Percentiles rank a stretch among this genome's conserved stretches.
Conservation (phyloP, 2,797 vertebrate genomes). For the Pithecia hirsuta region DNA sequence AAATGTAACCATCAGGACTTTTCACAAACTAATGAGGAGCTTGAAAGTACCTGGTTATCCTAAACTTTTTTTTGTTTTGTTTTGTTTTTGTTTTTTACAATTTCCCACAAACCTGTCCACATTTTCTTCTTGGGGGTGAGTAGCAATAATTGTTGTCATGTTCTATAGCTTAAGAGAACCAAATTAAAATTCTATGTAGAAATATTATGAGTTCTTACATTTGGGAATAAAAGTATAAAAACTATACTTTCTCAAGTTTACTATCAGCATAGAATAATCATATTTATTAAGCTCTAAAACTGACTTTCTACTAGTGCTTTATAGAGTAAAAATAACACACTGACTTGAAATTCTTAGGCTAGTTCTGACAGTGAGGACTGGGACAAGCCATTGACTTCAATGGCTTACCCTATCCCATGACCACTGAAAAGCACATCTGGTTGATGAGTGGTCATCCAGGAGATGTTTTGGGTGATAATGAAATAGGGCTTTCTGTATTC, state of each 20-base stretch:
- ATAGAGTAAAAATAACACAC: neutral
- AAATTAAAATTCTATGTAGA: neutral
- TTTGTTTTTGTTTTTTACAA: neutral
- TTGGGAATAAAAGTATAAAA: neutral
- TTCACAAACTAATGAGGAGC: neutral
- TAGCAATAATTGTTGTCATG: neutral
- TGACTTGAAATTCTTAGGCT: neutral
- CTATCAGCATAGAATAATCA: neutral
- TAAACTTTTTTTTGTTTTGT: neutral
- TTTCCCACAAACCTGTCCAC: neutral
- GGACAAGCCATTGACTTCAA: neutral
- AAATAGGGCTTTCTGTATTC: neutral
- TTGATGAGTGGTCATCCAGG: neutral
- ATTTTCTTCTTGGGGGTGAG: neutral
- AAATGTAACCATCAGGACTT: neutral
- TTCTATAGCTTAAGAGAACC: constrained; percentile 29
- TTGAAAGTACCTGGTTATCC: neutral
- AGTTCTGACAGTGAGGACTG: neutral
- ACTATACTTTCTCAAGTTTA: neutral
- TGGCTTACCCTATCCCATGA: neutral
- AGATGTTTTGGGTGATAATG: neutral
- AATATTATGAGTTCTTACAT: neutral
- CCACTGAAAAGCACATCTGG: neutral
- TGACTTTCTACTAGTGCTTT: neutral
- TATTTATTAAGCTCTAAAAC: neutral